Percentiles rank a stretch among this genome's conserved stretches.
These are phyloP conservation scores for Eupithecia inturbata DNA, from an alignment of 2,888 invertebrate species.

Conservation along the genomic window DNA sequence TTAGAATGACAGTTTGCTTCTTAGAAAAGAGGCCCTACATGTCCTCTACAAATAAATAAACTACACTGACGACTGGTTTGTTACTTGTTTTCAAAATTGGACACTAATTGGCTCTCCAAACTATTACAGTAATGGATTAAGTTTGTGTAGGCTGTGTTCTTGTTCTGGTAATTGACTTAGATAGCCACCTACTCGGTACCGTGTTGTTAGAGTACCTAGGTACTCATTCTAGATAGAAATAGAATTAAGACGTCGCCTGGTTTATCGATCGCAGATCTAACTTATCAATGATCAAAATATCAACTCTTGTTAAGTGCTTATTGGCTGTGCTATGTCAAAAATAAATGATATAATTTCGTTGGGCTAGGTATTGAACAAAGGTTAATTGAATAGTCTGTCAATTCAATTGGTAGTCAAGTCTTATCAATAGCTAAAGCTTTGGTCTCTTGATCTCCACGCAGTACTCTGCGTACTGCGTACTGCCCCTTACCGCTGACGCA, in stretches of 20 bases:
- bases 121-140: slow-evolving; percentile 4
- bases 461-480: too few relatives aligned
- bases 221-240: background rate
- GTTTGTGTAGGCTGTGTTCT: background rate
- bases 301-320: too few relatives aligned
- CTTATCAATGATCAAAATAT: background rate
- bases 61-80: background rate
- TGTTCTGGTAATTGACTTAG: slow-evolving; percentile 2
- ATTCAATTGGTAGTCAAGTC: too few relatives aligned
- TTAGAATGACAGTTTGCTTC: background rate
- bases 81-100: background rate
- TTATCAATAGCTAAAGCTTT: too few relatives aligned
- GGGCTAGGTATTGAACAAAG: too few relatives aligned
- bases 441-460: too few relatives aligned
- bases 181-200: background rate
- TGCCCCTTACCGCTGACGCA: too few relatives aligned
- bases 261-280: background rate
- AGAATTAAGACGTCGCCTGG: background rate
- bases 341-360: too few relatives aligned
- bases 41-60: background rate
- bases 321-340: too few relatives aligned
- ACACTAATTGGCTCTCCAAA: slow-evolving; percentile 1
- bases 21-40: background rate
- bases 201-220: background rate
- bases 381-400: too few relatives aligned